Evolutionary conservation across 2,888 invertebrate genomes (phyloP), one percentile per base, ranked within the genome.

Genomic region (Colostygia pectinataria): DNA sequence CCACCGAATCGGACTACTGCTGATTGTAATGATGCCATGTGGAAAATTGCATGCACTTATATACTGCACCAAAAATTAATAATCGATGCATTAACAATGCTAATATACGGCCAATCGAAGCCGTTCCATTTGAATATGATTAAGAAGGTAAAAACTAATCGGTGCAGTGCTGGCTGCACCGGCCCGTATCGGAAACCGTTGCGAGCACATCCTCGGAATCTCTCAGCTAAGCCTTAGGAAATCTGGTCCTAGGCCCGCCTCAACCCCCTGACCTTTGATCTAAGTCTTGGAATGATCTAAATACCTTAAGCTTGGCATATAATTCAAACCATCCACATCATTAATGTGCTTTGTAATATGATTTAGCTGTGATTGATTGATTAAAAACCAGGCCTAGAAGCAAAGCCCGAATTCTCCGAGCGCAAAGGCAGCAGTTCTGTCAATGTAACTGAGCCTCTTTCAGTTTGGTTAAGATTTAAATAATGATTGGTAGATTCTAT

Each of bases 41-140:
- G 65, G 68, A 63, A 71, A 73, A 74, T 64, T 71, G 61, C 75
- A 56, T 74, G 84, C 86, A 80, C 84, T 87, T 88, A 77, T 87
- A 88, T 88, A 88, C 82, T 77, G 71, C 74, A 66, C 75, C 72
- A 69, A 86, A 84, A 83, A 83, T 78, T 83, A 80, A 81, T 85
- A 74, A 77, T 58, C 81, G 83, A 74, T 71, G 59, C 78, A 89
- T 87, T 86, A 82, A 80, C 85, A 87, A 86, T 88, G 73, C 80
- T 86, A 86, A 61, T 54, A 54, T 80, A 74, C 67, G 72, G 71
- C 59, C 65, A 66, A 61, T 65, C 70, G 73, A 75, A 68, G 75
- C 73, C 74, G 86, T 66, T 77, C 83, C 65, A 84, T 85, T 87
- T 85, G 84, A 87, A 88, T 89, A 87, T 75, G 66, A 85, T 83